Evolutionary conservation across 2,797 vertebrate species (phyloP).

Genomic region (Anomalospiza imberbis): DNA sequence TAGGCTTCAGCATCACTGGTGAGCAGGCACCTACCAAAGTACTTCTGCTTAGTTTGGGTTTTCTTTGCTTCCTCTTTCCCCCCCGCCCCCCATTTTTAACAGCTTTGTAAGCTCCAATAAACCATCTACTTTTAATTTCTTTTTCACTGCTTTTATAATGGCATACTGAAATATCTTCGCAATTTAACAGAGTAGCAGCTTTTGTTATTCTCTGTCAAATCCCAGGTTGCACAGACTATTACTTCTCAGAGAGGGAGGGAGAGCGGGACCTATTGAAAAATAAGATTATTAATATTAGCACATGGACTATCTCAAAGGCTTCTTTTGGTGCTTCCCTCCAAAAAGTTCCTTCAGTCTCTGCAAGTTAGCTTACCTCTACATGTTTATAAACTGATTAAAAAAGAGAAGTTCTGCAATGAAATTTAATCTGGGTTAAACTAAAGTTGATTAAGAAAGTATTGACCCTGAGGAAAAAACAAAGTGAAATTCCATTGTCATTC

Average conservation of each 20-base stretch:
- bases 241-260: not conserved
- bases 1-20: not conserved
- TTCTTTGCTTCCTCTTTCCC: not conserved
- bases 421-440: not conserved
- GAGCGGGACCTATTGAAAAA: not conserved
- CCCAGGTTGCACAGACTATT: not conserved
- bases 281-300: not conserved
- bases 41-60: not conserved
- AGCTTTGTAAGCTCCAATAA: not conserved
- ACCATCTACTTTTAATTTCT: conserved; percentile 18
- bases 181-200: conserved; percentile 30
- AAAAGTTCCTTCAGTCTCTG: not conserved
- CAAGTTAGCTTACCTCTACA: not conserved
- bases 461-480: not conserved
- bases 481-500: not conserved
- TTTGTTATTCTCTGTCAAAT: conserved; percentile 33
- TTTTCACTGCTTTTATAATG: not conserved
- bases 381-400: not conserved
- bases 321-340: not conserved
- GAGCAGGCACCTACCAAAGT: not conserved
- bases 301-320: not conserved
- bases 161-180: conserved; percentile 7
- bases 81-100: fast-evolving
- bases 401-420: not conserved
- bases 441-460: conserved; percentile 15